Evolutionary conservation across 2,888 invertebrate genomes (phyloP).

Genomic region (Troides aeacus): DNA sequence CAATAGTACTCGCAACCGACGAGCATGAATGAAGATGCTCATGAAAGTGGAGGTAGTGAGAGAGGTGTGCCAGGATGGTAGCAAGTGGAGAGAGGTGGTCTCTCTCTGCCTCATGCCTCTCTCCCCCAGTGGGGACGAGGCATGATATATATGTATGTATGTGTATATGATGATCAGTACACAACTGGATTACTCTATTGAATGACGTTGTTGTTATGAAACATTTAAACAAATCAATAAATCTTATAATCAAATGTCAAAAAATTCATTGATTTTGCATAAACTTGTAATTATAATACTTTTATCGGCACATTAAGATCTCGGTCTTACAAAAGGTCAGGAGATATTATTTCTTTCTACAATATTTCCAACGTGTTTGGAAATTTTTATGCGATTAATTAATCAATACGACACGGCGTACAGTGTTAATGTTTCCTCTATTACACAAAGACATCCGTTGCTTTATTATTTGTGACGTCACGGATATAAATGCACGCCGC

Average conservation of each 20-base stretch:
- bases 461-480: conserved; percentile 22
- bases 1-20: too few relatives aligned
- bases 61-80: too few relatives aligned
- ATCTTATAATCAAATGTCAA: conserved; percentile 9
- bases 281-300: conserved; percentile 20
- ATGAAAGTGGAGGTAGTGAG: too few relatives aligned
- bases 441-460: conserved; percentile 29
- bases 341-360: conserved; percentile 8
- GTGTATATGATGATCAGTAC: too few relatives aligned
- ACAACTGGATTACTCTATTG: too few relatives aligned
- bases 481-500: conserved; percentile 13
- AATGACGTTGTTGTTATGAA: not conserved
- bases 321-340: conserved; percentile 4
- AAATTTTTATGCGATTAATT: conserved; percentile 8
- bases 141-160: too few relatives aligned
- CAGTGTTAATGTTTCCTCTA: conserved; percentile 27
- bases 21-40: too few relatives aligned
- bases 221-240: not conserved
- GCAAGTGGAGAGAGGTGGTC: too few relatives aligned
- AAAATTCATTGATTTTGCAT: conserved; percentile 19
- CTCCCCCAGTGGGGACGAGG: too few relatives aligned
- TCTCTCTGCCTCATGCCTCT: too few relatives aligned
- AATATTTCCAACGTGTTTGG: conserved; percentile 5
- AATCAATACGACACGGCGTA: conserved; percentile 5
- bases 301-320: conserved; percentile 18